Evolutionary conservation across 2,888 invertebrate species (phyloP), one percentile per base, ranked within the genome.

Genomic region (Dynastes hyllus): DNA sequence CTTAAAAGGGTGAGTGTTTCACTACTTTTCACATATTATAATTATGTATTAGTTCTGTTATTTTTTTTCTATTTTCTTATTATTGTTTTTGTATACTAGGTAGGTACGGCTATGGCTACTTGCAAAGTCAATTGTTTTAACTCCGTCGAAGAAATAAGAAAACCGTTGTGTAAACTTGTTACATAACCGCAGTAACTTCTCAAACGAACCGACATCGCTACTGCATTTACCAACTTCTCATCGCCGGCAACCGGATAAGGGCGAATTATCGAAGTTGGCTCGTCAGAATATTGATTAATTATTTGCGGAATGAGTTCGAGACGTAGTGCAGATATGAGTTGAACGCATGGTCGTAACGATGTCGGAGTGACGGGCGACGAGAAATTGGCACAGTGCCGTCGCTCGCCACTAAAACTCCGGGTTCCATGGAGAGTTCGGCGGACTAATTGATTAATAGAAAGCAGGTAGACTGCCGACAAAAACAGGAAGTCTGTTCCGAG

Each of bases 191-290:
- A 9, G 9, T 13, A n/a, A 37, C 63, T 11, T 63, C 9, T 37
- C 27, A 63, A 32, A 63, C 37, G n/a, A 16, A 67, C 40, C 22
- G 11, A 45, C 65, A 37, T 13, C 40, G 40, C 40, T 6, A 40
- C n/a, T 67, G 22, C 66, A 22, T 8, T 22, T 11, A 16, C 22
- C 40, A 45, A 67, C 16, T 45, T 40, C 66, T 50, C 11, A 16
- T 13, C 16, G n/a, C 8, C 22, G 13, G 1, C 27, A 9, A 8
- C 40, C 40, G 8, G 2, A 45, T 67, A 45, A 45, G 45, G 40
- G 45, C 3, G 66, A 67, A 67, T 58, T 71, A 71, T 71, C 71
- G 55, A 71, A 58, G 71, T 71, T 71, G 32, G 58, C 37, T 58
- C 58, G 70, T 32, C 70, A 32, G 70, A 53, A 8, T 13, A 58